Evolutionary conservation across 1,140 invertebrate species (phyloP).

Genomic region (Heliconius melpomene): DNA sequence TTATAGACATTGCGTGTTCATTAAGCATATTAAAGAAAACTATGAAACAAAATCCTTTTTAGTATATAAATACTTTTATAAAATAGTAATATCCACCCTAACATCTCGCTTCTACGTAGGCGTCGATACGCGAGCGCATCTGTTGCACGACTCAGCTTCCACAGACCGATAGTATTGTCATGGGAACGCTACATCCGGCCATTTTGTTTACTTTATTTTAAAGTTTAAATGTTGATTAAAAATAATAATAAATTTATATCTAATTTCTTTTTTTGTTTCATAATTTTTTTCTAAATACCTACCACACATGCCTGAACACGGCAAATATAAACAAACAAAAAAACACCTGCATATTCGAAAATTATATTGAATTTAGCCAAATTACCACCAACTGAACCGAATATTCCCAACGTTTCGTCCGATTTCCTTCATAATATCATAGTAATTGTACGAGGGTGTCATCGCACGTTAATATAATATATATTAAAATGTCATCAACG

Average conservation of each 20-base stretch:
- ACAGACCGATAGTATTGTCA: constrained; percentile 63
- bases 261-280: too few species aligned
- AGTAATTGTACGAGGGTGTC: constrained; percentile 31
- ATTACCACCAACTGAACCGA: neutral
- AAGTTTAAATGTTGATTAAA: neutral
- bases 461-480: constrained; percentile 30
- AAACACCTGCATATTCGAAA: constrained; percentile 6
- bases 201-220: constrained; percentile 27
- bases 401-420: constrained; percentile 43
- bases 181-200: constrained; percentile 59
- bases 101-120: constrained; percentile 47
- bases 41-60: too few species aligned
- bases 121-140: constrained; percentile 59
- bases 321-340: neutral
- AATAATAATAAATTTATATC: neutral
- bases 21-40: neutral
- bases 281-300: too few species aligned
- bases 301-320: too few species aligned
- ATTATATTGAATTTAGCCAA: neutral
- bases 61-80: neutral
- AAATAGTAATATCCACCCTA: neutral
- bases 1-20: too few species aligned
- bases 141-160: constrained; percentile 49
- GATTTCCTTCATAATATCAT: constrained; percentile 46
- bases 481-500: constrained; percentile 55